phyloP scores from a whole-genome alignment of 2,113 vertebrate genomes.

The Amphilophus citrinellus region DNA sequence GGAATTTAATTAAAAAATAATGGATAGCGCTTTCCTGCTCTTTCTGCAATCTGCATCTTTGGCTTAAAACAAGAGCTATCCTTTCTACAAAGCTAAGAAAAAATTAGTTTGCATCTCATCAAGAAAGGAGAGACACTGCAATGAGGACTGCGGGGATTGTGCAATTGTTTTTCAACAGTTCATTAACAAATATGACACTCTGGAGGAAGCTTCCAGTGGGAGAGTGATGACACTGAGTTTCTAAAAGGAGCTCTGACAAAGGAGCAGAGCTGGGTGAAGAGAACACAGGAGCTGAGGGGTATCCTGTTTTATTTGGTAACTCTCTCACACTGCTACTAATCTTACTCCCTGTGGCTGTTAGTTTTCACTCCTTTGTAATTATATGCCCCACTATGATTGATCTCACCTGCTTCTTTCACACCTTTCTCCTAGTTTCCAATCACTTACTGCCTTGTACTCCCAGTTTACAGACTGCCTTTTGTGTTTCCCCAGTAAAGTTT shows the following conservation, averaged over 20 bases:
- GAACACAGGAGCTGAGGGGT: fast-evolving
- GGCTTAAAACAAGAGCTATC: background rate
- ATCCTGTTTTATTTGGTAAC: background rate
- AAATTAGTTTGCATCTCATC: background rate
- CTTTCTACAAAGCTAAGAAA: background rate
- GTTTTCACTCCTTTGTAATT: background rate
- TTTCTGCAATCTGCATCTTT: background rate
- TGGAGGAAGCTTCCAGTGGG: background rate
- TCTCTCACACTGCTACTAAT: background rate
- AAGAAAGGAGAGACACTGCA: background rate
- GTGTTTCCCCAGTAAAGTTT: background rate
- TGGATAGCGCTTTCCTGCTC: background rate
- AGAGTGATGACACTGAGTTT: background rate
- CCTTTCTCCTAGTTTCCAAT: background rate
- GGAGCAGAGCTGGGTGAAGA: background rate
- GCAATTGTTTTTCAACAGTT: background rate
- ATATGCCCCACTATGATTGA: background rate
- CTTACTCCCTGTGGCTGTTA: background rate
- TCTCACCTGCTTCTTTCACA: background rate
- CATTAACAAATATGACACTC: background rate
- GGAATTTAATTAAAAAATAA: background rate
- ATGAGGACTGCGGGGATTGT: background rate
- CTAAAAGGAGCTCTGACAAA: background rate
- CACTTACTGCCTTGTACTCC: no score
- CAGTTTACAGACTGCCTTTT: background rate